Base-by-base conservation (phyloP, 2,888 invertebrate species). In the Helobdella robusta region DNA sequence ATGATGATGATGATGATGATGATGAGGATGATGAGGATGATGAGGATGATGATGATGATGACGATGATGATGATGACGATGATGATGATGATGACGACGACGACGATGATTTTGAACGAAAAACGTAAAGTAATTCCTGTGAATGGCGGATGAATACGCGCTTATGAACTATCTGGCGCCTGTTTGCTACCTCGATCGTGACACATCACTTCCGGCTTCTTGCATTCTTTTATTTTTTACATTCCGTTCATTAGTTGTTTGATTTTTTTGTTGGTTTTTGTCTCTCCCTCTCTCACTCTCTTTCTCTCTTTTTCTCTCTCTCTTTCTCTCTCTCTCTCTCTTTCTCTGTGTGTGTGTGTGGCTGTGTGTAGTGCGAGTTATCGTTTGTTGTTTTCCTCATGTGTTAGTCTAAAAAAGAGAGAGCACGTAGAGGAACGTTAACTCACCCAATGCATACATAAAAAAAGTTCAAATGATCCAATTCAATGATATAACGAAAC, bases 211-310 rank as follows among this genome's bases (percentile, higher is more conserved):
- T 40, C 11, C 44, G 11, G 11, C 44, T 40, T n/a, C 44, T 11
- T 40, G 44, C 44, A 40, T 11, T 40, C 44, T 40, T n/a, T 40
- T n/a, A 40, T 40, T 40, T 11, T n/a, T 40, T 40, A 40, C 44
- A 15, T 40, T n/a, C n/a, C 44, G 11, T 15, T 52, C 54, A 52
- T 15, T 11, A 20, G 20, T 15, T 25, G 6, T 44, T 15, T 25
- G 11, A n/a, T 48, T 44, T 60, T 18, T 60, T 15, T 46, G 6
- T 60, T 6, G 15, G 8, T n/a, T 6, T 60, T 25, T 60, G 8
- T 52, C 36, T 48, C 61, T 60, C 46, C 23, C 61, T 50, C 61
- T 50, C 46, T 60, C 46, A 44, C 66, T 68, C 48, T 63, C 46
- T 34, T 32, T 46, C 48, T 34, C 40, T 50, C 48, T 62, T 36